A percentile compares a stretch with the other conserved stretches of the same genome.
phyloP scores from a whole-genome alignment of 2,888 invertebrate species.

The Caenorhabditis imperialis region DNA sequence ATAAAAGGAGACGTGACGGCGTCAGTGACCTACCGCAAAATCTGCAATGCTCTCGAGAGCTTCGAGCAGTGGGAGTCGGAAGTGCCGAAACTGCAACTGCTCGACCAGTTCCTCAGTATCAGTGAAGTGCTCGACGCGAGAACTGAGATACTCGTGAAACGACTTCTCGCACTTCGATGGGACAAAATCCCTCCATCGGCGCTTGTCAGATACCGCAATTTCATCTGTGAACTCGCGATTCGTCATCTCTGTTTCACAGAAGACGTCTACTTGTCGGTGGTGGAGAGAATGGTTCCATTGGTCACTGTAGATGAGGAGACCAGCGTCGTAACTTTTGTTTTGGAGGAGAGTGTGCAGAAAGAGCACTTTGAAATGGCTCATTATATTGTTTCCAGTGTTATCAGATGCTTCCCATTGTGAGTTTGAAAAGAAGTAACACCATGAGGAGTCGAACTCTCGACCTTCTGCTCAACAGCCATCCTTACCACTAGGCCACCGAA shows the following conservation, averaged over 20 bases:
- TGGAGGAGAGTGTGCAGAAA: conserved; percentile 43
- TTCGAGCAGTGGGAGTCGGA: conserved; percentile 61
- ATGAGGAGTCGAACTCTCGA: no score
- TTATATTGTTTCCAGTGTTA: conserved; percentile 51
- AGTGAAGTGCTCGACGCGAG: conserved; percentile 62
- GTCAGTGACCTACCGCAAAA: conserved; percentile 59
- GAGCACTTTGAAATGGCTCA: conserved; percentile 55
- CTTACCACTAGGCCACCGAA: background rate
- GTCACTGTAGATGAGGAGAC: conserved; percentile 20
- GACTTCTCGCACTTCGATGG: conserved; percentile 66
- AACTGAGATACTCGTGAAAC: conserved; percentile 59
- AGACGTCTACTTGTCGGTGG: conserved; percentile 33
- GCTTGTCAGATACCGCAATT: conserved; percentile 33
- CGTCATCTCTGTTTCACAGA: conserved; percentile 60
- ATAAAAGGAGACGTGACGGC: conserved; percentile 60
- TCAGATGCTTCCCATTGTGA: conserved; percentile 62
- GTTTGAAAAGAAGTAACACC: no score
- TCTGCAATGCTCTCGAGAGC: conserved; percentile 63
- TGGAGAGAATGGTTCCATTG: conserved; percentile 38
- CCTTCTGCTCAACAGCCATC: background rate
- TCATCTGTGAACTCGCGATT: conserved; percentile 58
- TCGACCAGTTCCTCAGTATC: conserved; percentile 64
- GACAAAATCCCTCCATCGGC: conserved; percentile 49
- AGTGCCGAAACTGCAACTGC: conserved; percentile 53
- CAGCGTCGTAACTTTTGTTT: background rate